phyloP scores from a whole-genome alignment of 2,797 vertebrate genomes.

The Apogon talboti region DNA sequence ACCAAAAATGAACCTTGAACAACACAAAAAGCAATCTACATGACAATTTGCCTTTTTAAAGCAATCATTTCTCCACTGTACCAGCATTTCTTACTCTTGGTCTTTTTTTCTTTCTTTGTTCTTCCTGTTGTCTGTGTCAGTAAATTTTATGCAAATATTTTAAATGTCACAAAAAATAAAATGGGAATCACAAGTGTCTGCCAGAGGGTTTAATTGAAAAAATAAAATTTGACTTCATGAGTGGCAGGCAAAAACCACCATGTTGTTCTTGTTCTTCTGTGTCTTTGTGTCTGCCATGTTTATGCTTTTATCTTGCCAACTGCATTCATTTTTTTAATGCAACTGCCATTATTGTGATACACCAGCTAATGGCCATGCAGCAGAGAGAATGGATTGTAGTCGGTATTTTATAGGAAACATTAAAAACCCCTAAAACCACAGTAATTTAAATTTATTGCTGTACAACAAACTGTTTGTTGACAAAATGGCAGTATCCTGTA shows the following conservation, averaged over 20 bases:
- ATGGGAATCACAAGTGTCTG: neutral
- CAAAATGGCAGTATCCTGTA: neutral
- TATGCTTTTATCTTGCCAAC: constrained; percentile 11
- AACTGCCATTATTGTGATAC: constrained; percentile 8
- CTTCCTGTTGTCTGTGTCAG: neutral
- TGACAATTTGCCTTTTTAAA: neutral
- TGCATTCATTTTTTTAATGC: constrained; percentile 1
- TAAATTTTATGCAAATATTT: constrained; percentile 1
- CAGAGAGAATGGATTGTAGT: constrained; percentile 38
- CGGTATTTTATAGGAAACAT: constrained; percentile 26
- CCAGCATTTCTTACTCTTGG: no score
- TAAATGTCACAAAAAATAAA: constrained; percentile 8
- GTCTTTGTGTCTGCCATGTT: constrained; percentile 5
- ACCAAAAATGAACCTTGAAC: constrained; percentile 18
- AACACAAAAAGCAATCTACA: constrained; percentile 3
- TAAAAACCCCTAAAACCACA: constrained; percentile 18
- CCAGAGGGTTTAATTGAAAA: constrained; percentile 4
- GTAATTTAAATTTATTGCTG: neutral
- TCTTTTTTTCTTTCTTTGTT: neutral
- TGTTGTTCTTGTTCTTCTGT: constrained; percentile 26
- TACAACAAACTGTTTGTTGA: constrained; percentile 2
- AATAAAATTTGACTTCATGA: constrained; percentile 15
- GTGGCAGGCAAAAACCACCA: no score
- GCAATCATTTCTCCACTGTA: neutral
- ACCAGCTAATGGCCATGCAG: constrained; percentile 15